phyloP scores from a whole-genome alignment of 2,888 invertebrate species.

The Spialia ferax region DNA sequence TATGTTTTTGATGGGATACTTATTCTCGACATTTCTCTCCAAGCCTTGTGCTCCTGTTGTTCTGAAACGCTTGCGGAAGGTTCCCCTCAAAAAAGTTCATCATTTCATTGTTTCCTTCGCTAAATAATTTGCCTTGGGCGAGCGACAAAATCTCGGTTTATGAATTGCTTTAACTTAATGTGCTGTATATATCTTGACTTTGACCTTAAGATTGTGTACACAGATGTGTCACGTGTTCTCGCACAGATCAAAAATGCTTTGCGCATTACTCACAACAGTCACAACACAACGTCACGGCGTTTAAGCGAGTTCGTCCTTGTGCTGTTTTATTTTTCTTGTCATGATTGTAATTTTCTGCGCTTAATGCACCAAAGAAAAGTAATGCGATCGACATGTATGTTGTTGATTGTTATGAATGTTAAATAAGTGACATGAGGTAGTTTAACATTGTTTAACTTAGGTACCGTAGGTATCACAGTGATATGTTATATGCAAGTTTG shows the following conservation, averaged over 20 bases:
- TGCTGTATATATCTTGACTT: conserved; percentile 14
- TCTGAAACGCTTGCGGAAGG: too few species aligned
- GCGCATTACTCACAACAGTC: conserved; percentile 13
- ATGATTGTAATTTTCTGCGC: conserved; percentile 40
- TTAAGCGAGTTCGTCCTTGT: conserved; percentile 20
- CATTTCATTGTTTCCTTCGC: too few species aligned
- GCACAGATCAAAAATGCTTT: conserved; percentile 15
- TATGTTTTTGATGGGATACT: too few species aligned
- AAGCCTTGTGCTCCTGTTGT: too few species aligned
- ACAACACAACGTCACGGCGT: conserved; percentile 14
- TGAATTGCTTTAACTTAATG: neutral
- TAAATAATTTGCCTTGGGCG: neutral
- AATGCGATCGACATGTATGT: conserved; percentile 27
- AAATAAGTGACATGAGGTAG: conserved; percentile 43
- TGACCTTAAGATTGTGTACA: conserved; percentile 39
- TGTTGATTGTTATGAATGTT: conserved; percentile 38
- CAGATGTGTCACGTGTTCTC: conserved; percentile 37
- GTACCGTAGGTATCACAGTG: too few species aligned
- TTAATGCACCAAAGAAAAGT: conserved; percentile 27
- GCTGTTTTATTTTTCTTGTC: conserved; percentile 40
- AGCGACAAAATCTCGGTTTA: neutral
- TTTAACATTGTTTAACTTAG: conserved; percentile 21
- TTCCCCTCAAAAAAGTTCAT: too few species aligned
- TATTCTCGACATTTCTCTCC: too few species aligned
- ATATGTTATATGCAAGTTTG: conserved; percentile 46